Evolutionary conservation across 2,888 invertebrate genomes (phyloP), one percentile per base, ranked within the genome.

Genomic region (Rugalucina vietnamica): DNA sequence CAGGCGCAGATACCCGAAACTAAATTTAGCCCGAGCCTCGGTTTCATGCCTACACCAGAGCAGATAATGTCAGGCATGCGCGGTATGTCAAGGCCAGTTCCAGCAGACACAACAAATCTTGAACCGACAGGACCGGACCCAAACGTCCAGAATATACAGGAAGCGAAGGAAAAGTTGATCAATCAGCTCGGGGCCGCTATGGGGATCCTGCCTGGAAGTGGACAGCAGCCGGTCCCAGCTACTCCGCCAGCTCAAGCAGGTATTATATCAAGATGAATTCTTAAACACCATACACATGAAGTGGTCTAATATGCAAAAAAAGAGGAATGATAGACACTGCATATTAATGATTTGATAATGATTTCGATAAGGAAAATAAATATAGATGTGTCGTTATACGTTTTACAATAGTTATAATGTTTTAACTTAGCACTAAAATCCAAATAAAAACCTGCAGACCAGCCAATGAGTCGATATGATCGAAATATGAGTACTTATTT

Each of bases 41-140:
- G 83, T n/a, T 83, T 80, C 71, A 78, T 79, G 74, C 85, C 83
- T 14, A 87, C 87, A 18, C 82, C 85, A 10, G 87, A 87, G 43
- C 85, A 87, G 70, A 76, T 87, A 4, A 57, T 87, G n/a, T 78
- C 87, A 0, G 87, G 87, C 34, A 70, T 83, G 54, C 71, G 76
- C 12, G 81, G 81, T 4, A 76, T 83, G 0, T 50, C 65, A 21
- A 82, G 83, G 29, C 79, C 84, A 0, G 60, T 71, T 32, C 50
- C 78, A 18, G 70, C 84, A 0, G 84, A 88, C 74, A 82, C 81
- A 4, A 86, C 84, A 5, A 78, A 83, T 57, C 77, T 81, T 21
- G 88, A 84, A 74, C 79, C 82, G 18, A 69, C 72, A 0, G 82
- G 86, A 2, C 29, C 73, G 0, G 84, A 80, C 24, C 72, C 72